Conservation (phyloP, 2,797 vertebrate genomes). For the Acanthiza pusilla region DNA sequence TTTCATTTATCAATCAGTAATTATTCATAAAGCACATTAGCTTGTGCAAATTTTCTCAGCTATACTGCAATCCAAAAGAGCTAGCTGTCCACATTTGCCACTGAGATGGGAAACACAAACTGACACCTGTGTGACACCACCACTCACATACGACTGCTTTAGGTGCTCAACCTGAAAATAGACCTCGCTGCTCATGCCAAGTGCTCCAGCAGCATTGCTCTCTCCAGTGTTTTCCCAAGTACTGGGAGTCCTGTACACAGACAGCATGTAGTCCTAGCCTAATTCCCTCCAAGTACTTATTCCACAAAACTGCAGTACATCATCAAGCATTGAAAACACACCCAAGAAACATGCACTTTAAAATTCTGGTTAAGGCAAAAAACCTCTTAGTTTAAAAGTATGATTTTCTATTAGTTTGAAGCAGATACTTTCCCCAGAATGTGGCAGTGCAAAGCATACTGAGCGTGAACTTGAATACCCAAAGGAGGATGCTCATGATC, state of each 20-base stretch:
- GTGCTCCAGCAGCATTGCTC: neutral
- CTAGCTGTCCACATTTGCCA: neutral
- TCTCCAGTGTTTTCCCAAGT: neutral
- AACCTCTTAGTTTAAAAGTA: neutral
- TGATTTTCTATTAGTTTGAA: neutral
- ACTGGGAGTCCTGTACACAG: neutral
- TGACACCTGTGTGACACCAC: neutral
- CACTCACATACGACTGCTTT: accelerated
- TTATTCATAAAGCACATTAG: neutral
- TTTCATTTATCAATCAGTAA: neutral
- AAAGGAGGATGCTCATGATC: neutral
- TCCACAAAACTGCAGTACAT: neutral
- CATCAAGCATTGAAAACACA: neutral
- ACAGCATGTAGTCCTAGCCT: neutral
- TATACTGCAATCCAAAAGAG: neutral
- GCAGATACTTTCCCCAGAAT: neutral
- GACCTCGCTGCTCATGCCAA: neutral
- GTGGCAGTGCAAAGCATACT: neutral
- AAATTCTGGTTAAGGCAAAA: neutral
- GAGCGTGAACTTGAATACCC: neutral
- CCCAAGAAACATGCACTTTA: neutral
- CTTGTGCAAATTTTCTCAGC: neutral
- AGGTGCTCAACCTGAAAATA: neutral
- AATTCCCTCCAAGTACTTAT: neutral
- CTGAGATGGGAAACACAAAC: neutral